Evolutionary conservation across 2,888 invertebrate genomes (phyloP).

Genomic region (Notodonta ziczac): DNA sequence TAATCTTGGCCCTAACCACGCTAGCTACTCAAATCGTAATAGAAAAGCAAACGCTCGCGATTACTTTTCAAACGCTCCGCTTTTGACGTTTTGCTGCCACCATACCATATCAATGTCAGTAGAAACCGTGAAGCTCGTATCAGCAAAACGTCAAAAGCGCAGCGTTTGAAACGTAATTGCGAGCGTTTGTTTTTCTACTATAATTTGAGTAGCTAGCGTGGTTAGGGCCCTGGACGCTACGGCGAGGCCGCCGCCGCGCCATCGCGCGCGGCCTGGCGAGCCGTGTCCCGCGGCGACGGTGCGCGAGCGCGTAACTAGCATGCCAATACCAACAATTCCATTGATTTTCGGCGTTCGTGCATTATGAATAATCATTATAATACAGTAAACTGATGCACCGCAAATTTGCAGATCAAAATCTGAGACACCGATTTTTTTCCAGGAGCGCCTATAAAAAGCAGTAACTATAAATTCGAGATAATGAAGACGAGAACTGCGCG

Average conservation of each 20-base stretch:
- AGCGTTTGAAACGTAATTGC: no score
- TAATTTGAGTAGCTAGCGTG: no score
- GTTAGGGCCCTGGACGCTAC: conserved; percentile 13
- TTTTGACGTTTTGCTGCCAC: no score
- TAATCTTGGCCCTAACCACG: no score
- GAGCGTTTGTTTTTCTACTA: no score
- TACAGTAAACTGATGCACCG: background rate
- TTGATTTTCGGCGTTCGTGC: background rate
- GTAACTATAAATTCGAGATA: background rate
- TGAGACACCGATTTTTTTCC: background rate
- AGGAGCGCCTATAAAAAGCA: background rate
- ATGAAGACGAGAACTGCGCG: background rate
- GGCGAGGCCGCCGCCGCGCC: background rate
- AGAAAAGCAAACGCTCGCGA: no score
- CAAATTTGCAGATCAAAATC: background rate
- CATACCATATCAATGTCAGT: no score
- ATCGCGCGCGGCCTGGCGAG: background rate
- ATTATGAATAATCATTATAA: background rate
- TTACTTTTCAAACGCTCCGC: no score
- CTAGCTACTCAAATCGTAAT: no score
- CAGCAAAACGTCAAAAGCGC: no score
- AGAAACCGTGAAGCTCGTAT: no score
- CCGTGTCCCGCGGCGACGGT: background rate
- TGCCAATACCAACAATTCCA: background rate
- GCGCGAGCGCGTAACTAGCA: background rate